phyloP scores from a whole-genome alignment of 2,797 vertebrate genomes.

The Rhinichthys osculus region DNA sequence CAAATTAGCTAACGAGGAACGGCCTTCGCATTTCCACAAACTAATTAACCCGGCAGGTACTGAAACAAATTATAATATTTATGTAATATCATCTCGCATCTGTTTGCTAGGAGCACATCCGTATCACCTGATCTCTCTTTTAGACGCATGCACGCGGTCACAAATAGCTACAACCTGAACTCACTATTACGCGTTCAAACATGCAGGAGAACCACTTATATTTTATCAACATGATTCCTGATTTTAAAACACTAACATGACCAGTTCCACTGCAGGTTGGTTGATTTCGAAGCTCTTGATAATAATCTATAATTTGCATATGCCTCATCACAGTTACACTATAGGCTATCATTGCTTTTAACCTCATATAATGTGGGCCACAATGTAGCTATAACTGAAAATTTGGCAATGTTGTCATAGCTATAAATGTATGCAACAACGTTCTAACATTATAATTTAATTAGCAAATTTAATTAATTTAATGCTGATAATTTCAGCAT shows the following conservation, averaged over 20 bases:
- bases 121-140: slow-evolving; percentile 49
- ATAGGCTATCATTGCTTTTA: background rate
- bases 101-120: slow-evolving; percentile 81
- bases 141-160: slow-evolving; percentile 8
- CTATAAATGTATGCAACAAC: background rate
- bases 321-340: background rate
- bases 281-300: background rate
- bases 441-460: background rate
- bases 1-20: slow-evolving; percentile 99
- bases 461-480: background rate
- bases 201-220: background rate
- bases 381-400: background rate
- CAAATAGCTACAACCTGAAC: background rate
- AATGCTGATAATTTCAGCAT: background rate
- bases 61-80: slow-evolving; percentile 99
- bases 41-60: slow-evolving; percentile 98
- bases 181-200: background rate
- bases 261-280: background rate
- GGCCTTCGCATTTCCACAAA: slow-evolving; percentile 98
- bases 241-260: slow-evolving; percentile 3
- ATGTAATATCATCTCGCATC: slow-evolving; percentile 98
- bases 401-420: background rate
- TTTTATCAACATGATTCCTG: background rate
- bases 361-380: background rate
- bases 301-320: background rate